A percentile compares a stretch with the other conserved stretches of the same genome.
phyloP scores from a whole-genome alignment of 92 coral and sea anemone genomes.

The Porites lobata region DNA sequence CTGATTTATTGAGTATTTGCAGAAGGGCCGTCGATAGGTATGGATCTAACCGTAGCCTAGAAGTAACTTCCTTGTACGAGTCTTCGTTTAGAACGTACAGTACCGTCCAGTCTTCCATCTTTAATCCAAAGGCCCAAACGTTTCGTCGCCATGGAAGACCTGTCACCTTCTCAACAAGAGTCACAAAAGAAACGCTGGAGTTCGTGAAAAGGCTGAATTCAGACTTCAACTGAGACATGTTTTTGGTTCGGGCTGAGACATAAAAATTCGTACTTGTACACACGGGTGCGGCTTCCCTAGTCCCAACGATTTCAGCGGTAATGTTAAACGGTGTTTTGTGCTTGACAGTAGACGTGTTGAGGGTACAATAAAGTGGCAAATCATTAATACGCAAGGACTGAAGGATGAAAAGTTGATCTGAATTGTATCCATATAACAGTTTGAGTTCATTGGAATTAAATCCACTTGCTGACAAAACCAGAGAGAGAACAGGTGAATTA shows the following conservation, averaged over 20 bases:
- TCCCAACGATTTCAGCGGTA: slow-evolving; percentile 57
- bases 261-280: slow-evolving; percentile 69
- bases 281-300: slow-evolving; percentile 3
- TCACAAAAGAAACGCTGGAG: slow-evolving; percentile 59
- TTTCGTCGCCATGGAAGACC: slow-evolving; percentile 76
- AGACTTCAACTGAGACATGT: slow-evolving; percentile 38
- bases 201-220: slow-evolving; percentile 42
- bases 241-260: slow-evolving; percentile 42
- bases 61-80: slow-evolving; percentile 4
- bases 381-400: slow-evolving; percentile 38
- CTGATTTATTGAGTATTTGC: slow-evolving; percentile 36
- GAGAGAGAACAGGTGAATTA: slow-evolving; percentile 37
- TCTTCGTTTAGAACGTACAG: slow-evolving; percentile 42
- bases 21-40: slow-evolving; percentile 41
- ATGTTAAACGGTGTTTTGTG: slow-evolving; percentile 43
- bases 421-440: slow-evolving; percentile 36
- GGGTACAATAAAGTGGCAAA: slow-evolving; percentile 53
- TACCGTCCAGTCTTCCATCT: slow-evolving; percentile 69
- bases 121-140: slow-evolving; percentile 58
- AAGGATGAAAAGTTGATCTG: slow-evolving; percentile 42
- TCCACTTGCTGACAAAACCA: slow-evolving; percentile 49
- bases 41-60: slow-evolving; percentile 32
- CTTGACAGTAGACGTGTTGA: slow-evolving; percentile 42
- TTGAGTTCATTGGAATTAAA: slow-evolving; percentile 29
- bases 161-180: slow-evolving; percentile 62